Evolutionary conservation across 1,140 invertebrate genomes (phyloP), one percentile per base, ranked within the genome.

Genomic region (Pentalonia nigronervosa): DNA sequence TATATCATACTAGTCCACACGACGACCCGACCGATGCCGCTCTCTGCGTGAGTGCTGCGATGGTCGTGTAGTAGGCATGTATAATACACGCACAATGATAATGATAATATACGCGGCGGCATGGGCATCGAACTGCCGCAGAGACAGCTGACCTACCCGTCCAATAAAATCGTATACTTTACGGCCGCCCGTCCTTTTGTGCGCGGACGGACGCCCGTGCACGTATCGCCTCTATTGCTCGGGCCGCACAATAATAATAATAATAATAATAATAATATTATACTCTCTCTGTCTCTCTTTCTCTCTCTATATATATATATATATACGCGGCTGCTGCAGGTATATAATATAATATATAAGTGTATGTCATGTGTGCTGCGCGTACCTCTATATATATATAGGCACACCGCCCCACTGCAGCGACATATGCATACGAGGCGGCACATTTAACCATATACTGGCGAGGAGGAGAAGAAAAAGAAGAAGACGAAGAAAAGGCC

Each of bases 91-190:
- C 3, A 76, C 60, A 76, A 76, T 76, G 60, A 76, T 76, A n/a
- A 76, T 76, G n/a, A 76, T 76, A 76, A 76, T 76, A 76, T n/a
- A n/a, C 60, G 30, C 60, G 60, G n/a, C 60, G 60, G 60, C 60
- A 67, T n/a, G 11, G 60, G 21, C 60, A n/a, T 76, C 60, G 60
- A 76, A 76, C 60, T 30, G 45, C 41, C 67, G 17, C 45, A 45
- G 91, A 20, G 91, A 93, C 91, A 93, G 91, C 91, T 93, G 91
- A 93, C 91, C 91, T 93, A 56, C 81, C 91, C 91, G 91, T 93
- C 91, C 91, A 93, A 93, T 93, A 93, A 93, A 93, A 93, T 84
- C 81, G 81, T 93, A 83, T 93, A 93, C 21, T 93, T 93, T 93
- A 93, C 91, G 91, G 48, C 91, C 91, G 81, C 81, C 81, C 81